Base-by-base conservation (phyloP, 2,797 vertebrate genomes). In the Phoeniculus purpureus region DNA sequence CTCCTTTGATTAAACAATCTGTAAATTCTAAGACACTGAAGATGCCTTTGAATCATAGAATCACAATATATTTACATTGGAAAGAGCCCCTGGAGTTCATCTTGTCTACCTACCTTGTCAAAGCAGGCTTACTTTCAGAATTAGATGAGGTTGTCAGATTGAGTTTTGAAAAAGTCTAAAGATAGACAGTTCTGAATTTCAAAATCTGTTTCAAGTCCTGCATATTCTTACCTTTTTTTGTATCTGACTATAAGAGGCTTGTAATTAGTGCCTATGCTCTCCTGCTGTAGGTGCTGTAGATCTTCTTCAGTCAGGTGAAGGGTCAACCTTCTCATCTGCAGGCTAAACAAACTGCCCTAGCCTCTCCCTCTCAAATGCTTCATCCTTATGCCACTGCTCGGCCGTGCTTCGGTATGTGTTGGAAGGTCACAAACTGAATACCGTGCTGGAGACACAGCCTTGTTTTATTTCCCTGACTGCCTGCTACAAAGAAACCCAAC, bases 391-490 rank as follows among this genome's bases (percentile, higher is more conserved):
- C 25, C 7, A 72, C 34, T 65, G 25, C 47, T 21, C 25, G 64
- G 56, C 11, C 18, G 68, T 64, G 4, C 22, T 58, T 51, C 15
- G 27, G 12, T 10, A 17, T 20, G 6, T n/a, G 14, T n/a, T 52
- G 34, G 29, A 52, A 83, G 55, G 19, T 59, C 43, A 7, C 3
- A 50, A 73, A 50, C 5, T 7, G 18, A 66, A 23, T 31, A 25
- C 18, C 9, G 13, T 20, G 9, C 19, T 21, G 5, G 27, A 37
- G n/a, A 37, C 12, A 26, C 0, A 1, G 26, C 40, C 50, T 84
- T 72, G 15, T 7, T 55, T 65, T 58, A 26, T 47, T 70, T 50
- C 32, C 45, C 26, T 62, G 45, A 56, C 16, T 5, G 55, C 20
- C 32, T 72, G 40, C 26, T 17, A 18, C 52, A 23, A 52, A 40